Conservation (phyloP, 2,888 invertebrate species). For the Amphiduros pacificus region DNA sequence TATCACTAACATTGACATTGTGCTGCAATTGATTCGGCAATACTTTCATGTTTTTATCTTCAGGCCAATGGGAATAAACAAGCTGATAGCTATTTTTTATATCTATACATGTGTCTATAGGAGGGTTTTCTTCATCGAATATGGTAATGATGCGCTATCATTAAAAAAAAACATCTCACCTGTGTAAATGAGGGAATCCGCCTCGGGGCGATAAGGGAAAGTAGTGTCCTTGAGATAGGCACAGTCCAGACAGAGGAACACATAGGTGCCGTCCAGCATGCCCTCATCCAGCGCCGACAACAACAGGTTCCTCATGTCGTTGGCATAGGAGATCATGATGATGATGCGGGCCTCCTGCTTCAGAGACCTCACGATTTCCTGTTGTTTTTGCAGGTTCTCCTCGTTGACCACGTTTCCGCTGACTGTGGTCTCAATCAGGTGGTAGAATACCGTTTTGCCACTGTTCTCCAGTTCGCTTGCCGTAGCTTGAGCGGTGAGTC, state of each 20-base stretch:
- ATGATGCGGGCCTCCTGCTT: background rate
- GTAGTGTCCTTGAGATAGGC: background rate
- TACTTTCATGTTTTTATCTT: no score
- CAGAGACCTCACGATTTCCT: background rate
- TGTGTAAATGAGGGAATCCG: background rate
- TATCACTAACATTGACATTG: no score
- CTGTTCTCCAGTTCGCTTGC: background rate
- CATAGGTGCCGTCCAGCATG: background rate
- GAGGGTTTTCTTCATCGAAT: no score
- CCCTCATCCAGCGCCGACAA: background rate
- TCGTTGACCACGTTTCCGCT: background rate
- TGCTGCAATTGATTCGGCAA: no score
- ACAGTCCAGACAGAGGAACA: background rate
- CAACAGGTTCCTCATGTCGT: background rate
- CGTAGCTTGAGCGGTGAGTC: background rate
- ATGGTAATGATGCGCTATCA: no score
- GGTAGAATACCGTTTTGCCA: slow-evolving; percentile 1
- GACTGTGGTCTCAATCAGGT: background rate
- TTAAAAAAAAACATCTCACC: no score
- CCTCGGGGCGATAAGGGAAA: background rate
- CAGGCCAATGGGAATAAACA: no score
- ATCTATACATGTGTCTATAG: no score
- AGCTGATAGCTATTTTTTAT: no score
- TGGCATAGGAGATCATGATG: background rate
- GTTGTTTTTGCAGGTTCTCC: background rate